phyloP scores from a whole-genome alignment of 1,140 invertebrate species.

The Neodiprion pinetum region DNA sequence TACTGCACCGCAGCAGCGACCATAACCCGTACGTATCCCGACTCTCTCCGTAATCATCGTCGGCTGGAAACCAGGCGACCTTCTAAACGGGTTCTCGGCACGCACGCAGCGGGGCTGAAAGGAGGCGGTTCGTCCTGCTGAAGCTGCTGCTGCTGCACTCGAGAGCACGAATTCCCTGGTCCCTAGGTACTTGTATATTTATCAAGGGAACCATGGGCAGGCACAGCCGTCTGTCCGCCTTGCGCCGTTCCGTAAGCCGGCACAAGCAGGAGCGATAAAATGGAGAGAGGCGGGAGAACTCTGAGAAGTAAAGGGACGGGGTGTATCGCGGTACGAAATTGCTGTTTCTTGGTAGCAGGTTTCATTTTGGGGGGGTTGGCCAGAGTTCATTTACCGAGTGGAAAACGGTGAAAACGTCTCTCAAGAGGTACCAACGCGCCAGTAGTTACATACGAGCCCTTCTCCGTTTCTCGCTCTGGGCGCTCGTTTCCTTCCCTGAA shows the following conservation, averaged over 20 bases:
- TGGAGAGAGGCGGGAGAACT: background rate
- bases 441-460: constrained; percentile 2
- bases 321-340: background rate
- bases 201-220: background rate
- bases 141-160: background rate
- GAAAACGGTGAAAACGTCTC: background rate
- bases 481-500: background rate
- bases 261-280: background rate
- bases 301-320: too few species aligned
- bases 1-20: background rate
- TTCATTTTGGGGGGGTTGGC: background rate
- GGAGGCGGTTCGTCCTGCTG: constrained; percentile 1
- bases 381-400: constrained; percentile 5
- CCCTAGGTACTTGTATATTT: constrained; percentile 1
- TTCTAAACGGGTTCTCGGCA: constrained; percentile 35
- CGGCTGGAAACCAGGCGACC: constrained; percentile 32
- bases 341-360: background rate
- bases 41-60: constrained; percentile 32
- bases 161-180: background rate
- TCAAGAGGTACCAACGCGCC: background rate
- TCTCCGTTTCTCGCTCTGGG: background rate
- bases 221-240: background rate
- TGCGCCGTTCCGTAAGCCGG: background rate
- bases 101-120: constrained; percentile 21
- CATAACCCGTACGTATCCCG: background rate